phyloP scores from a whole-genome alignment of 1,140 invertebrate species.

The Polyergus mexicanus region DNA sequence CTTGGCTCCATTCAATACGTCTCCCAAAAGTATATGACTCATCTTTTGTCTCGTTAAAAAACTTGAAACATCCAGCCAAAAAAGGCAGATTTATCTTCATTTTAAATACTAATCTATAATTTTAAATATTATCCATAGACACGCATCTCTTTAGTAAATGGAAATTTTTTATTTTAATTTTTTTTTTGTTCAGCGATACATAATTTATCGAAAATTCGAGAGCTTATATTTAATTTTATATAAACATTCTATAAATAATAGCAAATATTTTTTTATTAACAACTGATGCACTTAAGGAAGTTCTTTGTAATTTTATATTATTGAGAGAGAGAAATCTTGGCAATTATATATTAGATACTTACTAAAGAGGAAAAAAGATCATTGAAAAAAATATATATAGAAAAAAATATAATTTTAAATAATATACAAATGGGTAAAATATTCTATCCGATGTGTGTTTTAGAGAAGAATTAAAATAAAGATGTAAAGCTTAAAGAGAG shows the following conservation, averaged over 20 bases:
- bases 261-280: background rate
- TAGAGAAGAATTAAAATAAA: background rate
- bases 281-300: background rate
- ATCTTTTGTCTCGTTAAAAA: background rate
- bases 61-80: too few relatives aligned
- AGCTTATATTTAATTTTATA: background rate
- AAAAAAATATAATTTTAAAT: constrained; percentile 20
- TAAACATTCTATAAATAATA: background rate
- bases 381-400: background rate
- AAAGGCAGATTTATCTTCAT: too few relatives aligned
- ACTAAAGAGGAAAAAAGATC: background rate
- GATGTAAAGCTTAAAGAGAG: background rate
- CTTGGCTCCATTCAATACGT: background rate
- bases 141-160: background rate
- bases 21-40: background rate
- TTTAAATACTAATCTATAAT: too few relatives aligned
- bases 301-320: background rate
- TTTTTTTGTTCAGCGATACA: background rate
- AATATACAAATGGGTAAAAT: constrained; percentile 8
- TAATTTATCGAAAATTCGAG: background rate
- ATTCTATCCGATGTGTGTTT: background rate
- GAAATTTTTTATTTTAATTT: background rate
- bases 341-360: background rate
- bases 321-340: background rate
- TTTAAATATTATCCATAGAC: too few relatives aligned